Percentiles rank a stretch among this genome's conserved stretches.
Conservation (phyloP, 2,113 vertebrate genomes). For the Ophiodon elongatus region DNA sequence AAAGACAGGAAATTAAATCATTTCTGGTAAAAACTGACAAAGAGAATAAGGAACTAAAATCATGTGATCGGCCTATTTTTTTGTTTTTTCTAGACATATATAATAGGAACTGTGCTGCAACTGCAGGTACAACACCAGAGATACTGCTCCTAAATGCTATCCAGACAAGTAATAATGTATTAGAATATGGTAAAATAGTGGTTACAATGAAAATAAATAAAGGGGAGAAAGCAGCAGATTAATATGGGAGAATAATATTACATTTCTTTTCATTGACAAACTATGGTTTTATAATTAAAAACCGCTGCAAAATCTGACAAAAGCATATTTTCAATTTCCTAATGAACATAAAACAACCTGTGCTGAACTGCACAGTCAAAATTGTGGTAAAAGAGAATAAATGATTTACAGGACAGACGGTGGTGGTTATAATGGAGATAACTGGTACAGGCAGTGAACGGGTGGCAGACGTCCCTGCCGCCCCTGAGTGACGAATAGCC, state of each 20-base stretch:
- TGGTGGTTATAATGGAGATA: conserved; percentile 56
- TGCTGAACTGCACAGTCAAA: conserved; percentile 8
- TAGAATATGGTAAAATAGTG: not conserved
- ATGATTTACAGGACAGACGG: conserved; percentile 61
- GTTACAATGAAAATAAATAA: not conserved
- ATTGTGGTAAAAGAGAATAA: conserved; percentile 34
- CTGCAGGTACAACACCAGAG: not conserved
- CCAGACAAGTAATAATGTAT: not conserved
- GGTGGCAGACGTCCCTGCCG: conserved; percentile 51
- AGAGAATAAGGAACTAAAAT: not conserved
- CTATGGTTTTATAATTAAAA: not conserved
- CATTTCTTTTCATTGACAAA: not conserved
- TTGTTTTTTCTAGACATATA: not conserved
- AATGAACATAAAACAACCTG: conserved; percentile 25
- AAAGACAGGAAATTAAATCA: conserved; percentile 11
- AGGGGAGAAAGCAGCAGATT: not conserved
- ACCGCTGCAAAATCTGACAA: conserved; percentile 6
- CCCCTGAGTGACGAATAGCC: conserved; percentile 57
- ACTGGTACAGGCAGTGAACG: conserved; percentile 28
- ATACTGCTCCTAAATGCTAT: not conserved
- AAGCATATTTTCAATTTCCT: not conserved
- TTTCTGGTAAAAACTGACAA: not conserved
- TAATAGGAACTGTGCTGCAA: not conserved
- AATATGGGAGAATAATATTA: not conserved
- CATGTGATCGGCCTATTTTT: not conserved